Conservation (phyloP, 2,113 vertebrate species). For the Addax nasomaculatus region DNA sequence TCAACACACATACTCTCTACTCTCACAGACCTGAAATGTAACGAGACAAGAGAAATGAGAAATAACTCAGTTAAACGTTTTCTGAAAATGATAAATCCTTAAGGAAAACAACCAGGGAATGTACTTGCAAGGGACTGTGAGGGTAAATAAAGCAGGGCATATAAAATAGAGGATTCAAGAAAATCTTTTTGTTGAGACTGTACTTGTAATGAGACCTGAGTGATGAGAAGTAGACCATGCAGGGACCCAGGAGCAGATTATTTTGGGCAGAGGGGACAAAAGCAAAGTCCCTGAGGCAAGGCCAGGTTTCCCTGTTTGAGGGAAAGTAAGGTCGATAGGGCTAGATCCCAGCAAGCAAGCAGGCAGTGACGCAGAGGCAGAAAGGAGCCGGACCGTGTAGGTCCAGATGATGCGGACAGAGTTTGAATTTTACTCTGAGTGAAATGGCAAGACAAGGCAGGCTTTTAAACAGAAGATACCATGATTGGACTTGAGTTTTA, state of each 20-base stretch:
- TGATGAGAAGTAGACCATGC: not conserved
- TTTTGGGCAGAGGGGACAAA: not conserved
- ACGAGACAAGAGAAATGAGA: not conserved
- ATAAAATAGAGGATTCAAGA: not conserved
- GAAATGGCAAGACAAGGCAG: not conserved
- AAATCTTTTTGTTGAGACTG: not conserved
- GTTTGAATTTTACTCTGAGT: not conserved
- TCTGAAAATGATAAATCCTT: not conserved
- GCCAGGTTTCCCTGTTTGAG: not conserved
- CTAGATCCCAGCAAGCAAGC: not conserved
- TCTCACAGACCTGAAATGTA: not conserved
- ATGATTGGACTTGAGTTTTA: not conserved
- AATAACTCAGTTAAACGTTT: not conserved
- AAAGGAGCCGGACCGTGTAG: accelerated
- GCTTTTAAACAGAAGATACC: not conserved
- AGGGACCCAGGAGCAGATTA: not conserved
- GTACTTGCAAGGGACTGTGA: not conserved
- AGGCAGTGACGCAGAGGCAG: not conserved
- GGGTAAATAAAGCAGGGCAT: not conserved
- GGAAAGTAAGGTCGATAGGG: not conserved
- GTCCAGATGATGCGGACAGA: not conserved
- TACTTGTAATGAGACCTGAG: not conserved
- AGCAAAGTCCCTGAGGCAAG: not conserved
- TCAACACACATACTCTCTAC: not conserved
- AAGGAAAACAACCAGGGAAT: not conserved